Base-by-base conservation (phyloP, 1,140 invertebrate species). In the Nomia melanderi region DNA sequence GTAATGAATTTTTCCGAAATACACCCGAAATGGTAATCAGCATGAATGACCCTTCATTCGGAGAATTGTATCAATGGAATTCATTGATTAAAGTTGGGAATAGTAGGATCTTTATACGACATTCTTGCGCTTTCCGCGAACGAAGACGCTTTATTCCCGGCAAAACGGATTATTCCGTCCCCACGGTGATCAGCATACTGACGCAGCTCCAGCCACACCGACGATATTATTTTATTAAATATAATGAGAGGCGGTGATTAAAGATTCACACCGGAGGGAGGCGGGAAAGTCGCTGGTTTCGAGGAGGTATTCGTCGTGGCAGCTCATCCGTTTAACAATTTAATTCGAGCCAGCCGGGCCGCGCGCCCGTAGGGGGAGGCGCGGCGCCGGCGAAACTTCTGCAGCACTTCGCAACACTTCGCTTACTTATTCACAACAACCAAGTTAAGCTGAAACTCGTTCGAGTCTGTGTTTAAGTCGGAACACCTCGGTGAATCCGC, bases 371-470 rank as follows among this genome's bases (percentile, higher is more conserved):
- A 29, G 23, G 66, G 56, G 82, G 78, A 64, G 83, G 81, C 84
- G 83, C 83, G 77, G 54, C 87, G 83, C 87, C 83, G 77, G 54
- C 87, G 83, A 88, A 91, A 91, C 90, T 91, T 85, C 83, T 79
- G 71, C 83, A 84, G 81, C 78, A 84, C 83, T 83, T 91, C 86
- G 89, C 90, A 91, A 91, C 90, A 91, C 90, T 91, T 91, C 87
- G 86, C 90, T 91, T 90, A 91, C 90, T 91, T 91, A 91, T 91
- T 91, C 89, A 89, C 90, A 90, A 90, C 90, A 91, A 90, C 85
- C 85, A 86, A 91, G 88, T 91, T 91, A 91, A 91, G 89, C 90
- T 84, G 85, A 86, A 88, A 85, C 89, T 90, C 88, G 84, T 87
- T 90, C 86, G 84, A 85, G 85, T 65, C 74, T 81, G 72, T 82